Percentiles rank a stretch among this genome's conserved stretches.
These are phyloP conservation scores for Aradus depressus DNA, from an alignment of 2,888 invertebrate genomes.

Conservation along the genomic window DNA sequence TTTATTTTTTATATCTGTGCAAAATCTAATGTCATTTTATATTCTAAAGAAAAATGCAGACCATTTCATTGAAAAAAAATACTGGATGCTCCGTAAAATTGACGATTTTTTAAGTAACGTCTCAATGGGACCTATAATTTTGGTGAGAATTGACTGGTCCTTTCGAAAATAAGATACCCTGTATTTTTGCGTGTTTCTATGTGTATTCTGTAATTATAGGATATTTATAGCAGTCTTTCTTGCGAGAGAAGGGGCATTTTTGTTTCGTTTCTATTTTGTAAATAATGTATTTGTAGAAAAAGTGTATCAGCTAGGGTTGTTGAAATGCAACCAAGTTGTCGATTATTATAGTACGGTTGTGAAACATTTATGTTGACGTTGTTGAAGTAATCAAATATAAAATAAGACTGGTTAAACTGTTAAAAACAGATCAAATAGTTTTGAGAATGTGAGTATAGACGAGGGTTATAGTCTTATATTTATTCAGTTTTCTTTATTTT, in stretches of 20 bases:
- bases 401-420: constrained; percentile 32
- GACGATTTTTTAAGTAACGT: too few relatives aligned
- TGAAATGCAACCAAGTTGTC: constrained; percentile 27
- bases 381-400: constrained; percentile 30
- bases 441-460: constrained; percentile 25
- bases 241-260: constrained; percentile 29
- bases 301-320: constrained; percentile 27
- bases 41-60: too few relatives aligned
- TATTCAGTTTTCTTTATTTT: constrained; percentile 22
- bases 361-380: constrained; percentile 28
- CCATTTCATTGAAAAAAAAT: too few relatives aligned
- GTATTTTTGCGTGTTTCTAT: too few relatives aligned
- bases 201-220: constrained; percentile 23
- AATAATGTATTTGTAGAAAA: constrained; percentile 27
- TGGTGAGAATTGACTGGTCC: too few relatives aligned
- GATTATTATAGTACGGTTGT: constrained; percentile 27
- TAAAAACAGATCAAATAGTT: constrained; percentile 31
- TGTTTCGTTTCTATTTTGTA: constrained; percentile 27
- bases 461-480: constrained; percentile 24
- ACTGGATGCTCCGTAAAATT: too few relatives aligned
- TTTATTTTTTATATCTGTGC: too few relatives aligned
- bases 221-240: constrained; percentile 27
- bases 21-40: too few relatives aligned
- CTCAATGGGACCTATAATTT: too few relatives aligned
- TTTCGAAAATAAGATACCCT: too few relatives aligned